Percentiles rank a stretch among this genome's conserved stretches.
Conservation (phyloP, 2,888 invertebrate species). For the Anarsia innoxiella region DNA sequence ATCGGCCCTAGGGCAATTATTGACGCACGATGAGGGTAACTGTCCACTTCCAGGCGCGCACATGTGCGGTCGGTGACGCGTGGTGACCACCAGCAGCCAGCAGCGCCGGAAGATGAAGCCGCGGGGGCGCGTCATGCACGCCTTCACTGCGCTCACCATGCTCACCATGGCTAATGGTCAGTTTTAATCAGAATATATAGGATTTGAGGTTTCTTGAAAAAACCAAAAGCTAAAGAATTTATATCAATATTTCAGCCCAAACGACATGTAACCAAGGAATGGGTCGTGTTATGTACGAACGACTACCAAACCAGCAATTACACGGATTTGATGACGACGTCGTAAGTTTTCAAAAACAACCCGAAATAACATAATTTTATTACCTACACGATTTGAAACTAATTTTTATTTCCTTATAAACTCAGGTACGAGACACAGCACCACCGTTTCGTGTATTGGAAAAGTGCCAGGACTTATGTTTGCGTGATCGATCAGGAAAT, state of each 20-base stretch:
- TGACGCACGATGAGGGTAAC: background rate
- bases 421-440: slow-evolving; percentile 84
- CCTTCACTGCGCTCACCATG: slow-evolving; percentile 88
- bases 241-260: slow-evolving; percentile 83
- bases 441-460: slow-evolving; percentile 91
- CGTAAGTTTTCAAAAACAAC: slow-evolving; percentile 77
- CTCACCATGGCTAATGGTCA: slow-evolving; percentile 90
- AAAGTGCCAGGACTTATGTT: slow-evolving; percentile 90
- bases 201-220: too few relatives aligned
- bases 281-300: slow-evolving; percentile 91
- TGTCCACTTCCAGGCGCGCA: slow-evolving; percentile 34
- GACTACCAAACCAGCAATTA: slow-evolving; percentile 90
- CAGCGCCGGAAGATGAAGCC: slow-evolving; percentile 65
- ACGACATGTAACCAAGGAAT: slow-evolving; percentile 93
- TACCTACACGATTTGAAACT: too few relatives aligned
- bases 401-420: too few relatives aligned
- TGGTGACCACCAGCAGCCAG: slow-evolving; percentile 27
- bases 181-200: too few relatives aligned
- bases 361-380: too few relatives aligned
- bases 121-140: slow-evolving; percentile 83
- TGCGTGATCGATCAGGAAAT: slow-evolving; percentile 87
- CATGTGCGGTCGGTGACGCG: slow-evolving; percentile 61
- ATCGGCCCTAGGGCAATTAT: background rate
- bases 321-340: slow-evolving; percentile 93
- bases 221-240: too few relatives aligned